A percentile compares a stretch with the other conserved stretches of the same genome.
Evolutionary conservation across 2,113 vertebrate genomes (phyloP).

Genomic region (Nycticebus coucang): DNA sequence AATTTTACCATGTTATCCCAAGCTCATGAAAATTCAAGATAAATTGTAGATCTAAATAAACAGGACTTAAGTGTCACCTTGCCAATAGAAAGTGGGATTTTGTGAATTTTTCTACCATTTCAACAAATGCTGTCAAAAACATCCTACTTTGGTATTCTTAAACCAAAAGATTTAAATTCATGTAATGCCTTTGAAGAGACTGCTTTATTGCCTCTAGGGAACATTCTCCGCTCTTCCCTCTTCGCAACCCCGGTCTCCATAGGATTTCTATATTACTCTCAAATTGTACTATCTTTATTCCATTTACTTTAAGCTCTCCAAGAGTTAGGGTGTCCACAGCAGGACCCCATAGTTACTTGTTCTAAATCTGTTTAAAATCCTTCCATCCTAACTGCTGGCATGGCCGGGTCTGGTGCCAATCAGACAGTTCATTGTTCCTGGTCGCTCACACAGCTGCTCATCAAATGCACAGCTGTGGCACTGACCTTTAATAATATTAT

Average conservation of each 20-base stretch:
- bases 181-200: slow-evolving; percentile 49
- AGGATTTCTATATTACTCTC: slow-evolving; percentile 41
- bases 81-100: slow-evolving; percentile 54
- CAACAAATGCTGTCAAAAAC: slow-evolving; percentile 66
- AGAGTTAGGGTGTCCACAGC: slow-evolving; percentile 55
- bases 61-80: slow-evolving; percentile 46
- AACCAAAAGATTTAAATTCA: slow-evolving; percentile 62
- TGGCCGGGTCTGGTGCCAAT: slow-evolving; percentile 45
- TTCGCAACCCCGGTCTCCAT: not conserved
- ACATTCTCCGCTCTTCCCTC: slow-evolving; percentile 30
- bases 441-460: slow-evolving; percentile 70
- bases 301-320: slow-evolving; percentile 41
- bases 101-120: slow-evolving; percentile 64
- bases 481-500: slow-evolving; percentile 74
- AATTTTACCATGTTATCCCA: slow-evolving; percentile 20
- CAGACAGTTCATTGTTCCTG: slow-evolving; percentile 70
- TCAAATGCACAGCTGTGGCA: slow-evolving; percentile 73
- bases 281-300: slow-evolving; percentile 47
- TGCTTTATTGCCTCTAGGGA: slow-evolving; percentile 36
- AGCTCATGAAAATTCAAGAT: slow-evolving; percentile 14
- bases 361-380: slow-evolving; percentile 61
- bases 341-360: slow-evolving; percentile 39
- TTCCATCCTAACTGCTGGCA: slow-evolving; percentile 36
- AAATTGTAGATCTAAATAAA: slow-evolving; percentile 36
- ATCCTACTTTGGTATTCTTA: slow-evolving; percentile 66